Evolutionary conservation across 2,888 invertebrate species (phyloP).

Genomic region (Dryococelus australis): DNA sequence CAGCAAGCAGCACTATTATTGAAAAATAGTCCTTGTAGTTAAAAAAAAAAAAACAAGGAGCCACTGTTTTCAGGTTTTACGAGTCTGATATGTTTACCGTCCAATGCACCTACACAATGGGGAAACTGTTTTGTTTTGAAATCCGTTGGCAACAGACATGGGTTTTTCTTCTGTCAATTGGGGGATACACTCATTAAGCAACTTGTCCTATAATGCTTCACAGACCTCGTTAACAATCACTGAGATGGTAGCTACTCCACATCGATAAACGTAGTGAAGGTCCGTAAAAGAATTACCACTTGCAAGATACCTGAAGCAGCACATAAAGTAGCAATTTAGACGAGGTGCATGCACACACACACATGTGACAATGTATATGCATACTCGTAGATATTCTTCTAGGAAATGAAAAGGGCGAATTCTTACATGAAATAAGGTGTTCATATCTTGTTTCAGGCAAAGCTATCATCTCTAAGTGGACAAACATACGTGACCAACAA

Average conservation of each 20-base stretch:
- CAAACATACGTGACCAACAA: not conserved
- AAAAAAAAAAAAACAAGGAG: not conserved
- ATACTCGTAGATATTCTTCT: too few species aligned
- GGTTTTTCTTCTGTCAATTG: too few species aligned
- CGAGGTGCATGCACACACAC: not conserved
- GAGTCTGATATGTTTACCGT: too few species aligned
- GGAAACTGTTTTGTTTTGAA: too few species aligned
- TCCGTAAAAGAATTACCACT: constrained; percentile 12
- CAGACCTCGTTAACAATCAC: not conserved
- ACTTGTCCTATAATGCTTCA: not conserved
- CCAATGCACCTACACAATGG: too few species aligned
- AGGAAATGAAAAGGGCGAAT: not conserved
- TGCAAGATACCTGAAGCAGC: not conserved
- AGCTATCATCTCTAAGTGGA: not conserved
- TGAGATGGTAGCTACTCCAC: not conserved
- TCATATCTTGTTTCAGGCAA: not conserved
- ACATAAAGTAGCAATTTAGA: not conserved
- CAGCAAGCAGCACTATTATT: constrained; percentile 20
- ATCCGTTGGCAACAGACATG: too few species aligned
- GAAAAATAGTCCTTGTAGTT: constrained; percentile 3
- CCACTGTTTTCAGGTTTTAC: not conserved
- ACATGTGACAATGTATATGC: too few species aligned
- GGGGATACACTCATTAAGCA: not conserved
- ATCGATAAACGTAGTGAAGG: constrained; percentile 17
- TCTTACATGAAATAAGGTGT: not conserved